These are phyloP conservation scores for Colaptes auratus DNA, from an alignment of 2,113 vertebrate species.

Conservation along the genomic window DNA sequence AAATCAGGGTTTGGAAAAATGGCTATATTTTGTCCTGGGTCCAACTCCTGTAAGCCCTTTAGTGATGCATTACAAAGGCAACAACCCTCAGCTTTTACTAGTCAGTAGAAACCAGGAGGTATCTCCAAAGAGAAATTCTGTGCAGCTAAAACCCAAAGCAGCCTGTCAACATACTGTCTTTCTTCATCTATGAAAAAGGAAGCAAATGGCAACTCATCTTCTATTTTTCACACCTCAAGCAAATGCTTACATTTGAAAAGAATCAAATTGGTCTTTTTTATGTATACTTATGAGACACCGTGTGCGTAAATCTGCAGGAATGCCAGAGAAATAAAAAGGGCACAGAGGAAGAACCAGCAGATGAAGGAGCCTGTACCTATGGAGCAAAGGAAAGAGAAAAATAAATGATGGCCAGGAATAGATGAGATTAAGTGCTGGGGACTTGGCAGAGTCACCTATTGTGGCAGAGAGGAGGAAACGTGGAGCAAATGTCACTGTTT, in stretches of 20 bases:
- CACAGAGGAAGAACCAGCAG: neutral
- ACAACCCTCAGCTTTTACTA: neutral
- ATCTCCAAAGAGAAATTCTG: neutral
- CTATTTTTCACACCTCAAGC: neutral
- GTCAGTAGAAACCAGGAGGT: neutral
- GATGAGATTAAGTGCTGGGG: neutral
- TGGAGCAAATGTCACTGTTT: neutral
- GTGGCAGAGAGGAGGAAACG: neutral
- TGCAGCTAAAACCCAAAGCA: neutral
- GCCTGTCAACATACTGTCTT: neutral
- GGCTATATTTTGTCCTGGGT: neutral
- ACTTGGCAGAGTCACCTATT: neutral
- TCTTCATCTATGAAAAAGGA: neutral
- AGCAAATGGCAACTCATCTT: neutral
- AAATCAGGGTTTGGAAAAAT: neutral
- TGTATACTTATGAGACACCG: neutral
- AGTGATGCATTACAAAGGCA: neutral
- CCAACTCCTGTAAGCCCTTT: neutral
- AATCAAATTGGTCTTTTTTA: neutral
- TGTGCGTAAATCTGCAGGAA: neutral
- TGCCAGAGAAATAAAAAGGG: neutral
- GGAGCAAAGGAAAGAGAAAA: neutral
- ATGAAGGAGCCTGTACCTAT: fast-evolving
- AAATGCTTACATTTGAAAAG: neutral
- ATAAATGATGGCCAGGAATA: neutral